Percentiles rank a stretch among this genome's conserved stretches.
Conservation (phyloP, 2,888 invertebrate genomes). For the Netelia virgata region DNA sequence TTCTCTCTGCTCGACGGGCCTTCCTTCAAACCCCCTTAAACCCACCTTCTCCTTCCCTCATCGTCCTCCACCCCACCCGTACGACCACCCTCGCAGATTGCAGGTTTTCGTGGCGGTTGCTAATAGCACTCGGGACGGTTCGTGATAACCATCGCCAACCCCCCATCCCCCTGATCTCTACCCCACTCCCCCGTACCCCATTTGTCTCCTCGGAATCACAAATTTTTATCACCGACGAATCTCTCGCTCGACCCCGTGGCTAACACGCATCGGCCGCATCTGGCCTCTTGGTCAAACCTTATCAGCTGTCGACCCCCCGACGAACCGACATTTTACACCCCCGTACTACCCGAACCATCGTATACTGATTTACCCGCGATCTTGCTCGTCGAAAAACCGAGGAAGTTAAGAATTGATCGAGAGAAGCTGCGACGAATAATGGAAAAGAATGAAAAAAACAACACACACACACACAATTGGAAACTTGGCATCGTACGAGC, state of each 20-base stretch:
- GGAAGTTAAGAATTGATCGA: background rate
- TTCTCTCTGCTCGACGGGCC: conserved; percentile 74
- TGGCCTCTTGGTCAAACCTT: conserved; percentile 58
- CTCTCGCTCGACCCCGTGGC: conserved; percentile 52
- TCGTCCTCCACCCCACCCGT: conserved; percentile 6
- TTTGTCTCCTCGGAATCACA: conserved; percentile 69
- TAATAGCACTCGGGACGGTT: conserved; percentile 77
- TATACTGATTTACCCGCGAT: background rate
- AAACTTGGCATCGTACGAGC: background rate
- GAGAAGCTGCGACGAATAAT: background rate
- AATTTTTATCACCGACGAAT: conserved; percentile 67
- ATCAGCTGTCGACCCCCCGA: conserved; percentile 64
- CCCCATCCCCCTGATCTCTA: conserved; percentile 39
- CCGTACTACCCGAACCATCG: background rate
- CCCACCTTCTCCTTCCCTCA: too few relatives aligned
- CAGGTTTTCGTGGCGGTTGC: conserved; percentile 80
- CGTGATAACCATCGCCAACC: conserved; percentile 71
- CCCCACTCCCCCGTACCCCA: conserved; percentile 56
- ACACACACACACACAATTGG: too few relatives aligned
- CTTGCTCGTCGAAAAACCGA: too few relatives aligned
- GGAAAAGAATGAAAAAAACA: too few relatives aligned
- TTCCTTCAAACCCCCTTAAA: background rate
- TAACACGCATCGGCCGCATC: conserved; percentile 50
- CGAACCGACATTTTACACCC: conserved; percentile 36
- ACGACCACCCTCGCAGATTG: conserved; percentile 76